phyloP scores from a whole-genome alignment of 2,888 invertebrate genomes.

The Athalia circularis region DNA sequence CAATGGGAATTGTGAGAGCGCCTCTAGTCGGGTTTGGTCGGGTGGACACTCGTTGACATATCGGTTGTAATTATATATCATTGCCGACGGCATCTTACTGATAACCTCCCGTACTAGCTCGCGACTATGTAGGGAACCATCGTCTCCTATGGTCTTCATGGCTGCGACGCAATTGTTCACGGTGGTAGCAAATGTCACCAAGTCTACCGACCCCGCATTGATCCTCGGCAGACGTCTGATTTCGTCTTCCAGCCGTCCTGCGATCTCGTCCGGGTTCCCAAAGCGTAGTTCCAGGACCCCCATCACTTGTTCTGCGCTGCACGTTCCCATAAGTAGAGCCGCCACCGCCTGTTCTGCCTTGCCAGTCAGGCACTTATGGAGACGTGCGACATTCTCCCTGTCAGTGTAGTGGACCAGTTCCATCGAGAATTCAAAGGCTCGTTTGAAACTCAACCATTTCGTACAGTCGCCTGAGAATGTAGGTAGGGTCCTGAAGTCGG shows the following conservation, averaged over 20 bases:
- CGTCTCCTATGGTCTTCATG: not conserved
- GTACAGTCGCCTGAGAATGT: constrained; percentile 45
- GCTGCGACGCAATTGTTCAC: not conserved
- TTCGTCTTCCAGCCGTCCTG: constrained; percentile 34
- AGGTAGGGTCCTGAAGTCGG: constrained; percentile 17
- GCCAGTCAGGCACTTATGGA: constrained; percentile 38
- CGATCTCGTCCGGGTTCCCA: constrained; percentile 41
- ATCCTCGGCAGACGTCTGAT: constrained; percentile 46
- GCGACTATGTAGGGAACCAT: constrained; percentile 20
- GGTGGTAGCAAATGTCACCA: not conserved
- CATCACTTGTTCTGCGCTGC: constrained; percentile 26
- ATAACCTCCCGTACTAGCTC: not conserved
- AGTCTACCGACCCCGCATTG: not conserved
- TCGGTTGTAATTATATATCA: constrained; percentile 39
- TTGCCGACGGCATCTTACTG: constrained; percentile 25
- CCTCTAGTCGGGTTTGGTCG: too few species aligned
- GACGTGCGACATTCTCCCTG: constrained; percentile 47
- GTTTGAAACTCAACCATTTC: constrained; percentile 49
- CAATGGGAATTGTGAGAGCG: too few species aligned
- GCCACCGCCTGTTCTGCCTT: constrained; percentile 49
- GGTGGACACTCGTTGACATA: not conserved
- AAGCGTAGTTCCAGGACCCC: constrained; percentile 47
- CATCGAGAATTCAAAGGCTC: constrained; percentile 46
- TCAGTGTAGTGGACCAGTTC: constrained; percentile 46
- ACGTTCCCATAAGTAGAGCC: constrained; percentile 46